Base-by-base conservation (phyloP, 2,113 vertebrate species). In the Aramus guarauna region DNA sequence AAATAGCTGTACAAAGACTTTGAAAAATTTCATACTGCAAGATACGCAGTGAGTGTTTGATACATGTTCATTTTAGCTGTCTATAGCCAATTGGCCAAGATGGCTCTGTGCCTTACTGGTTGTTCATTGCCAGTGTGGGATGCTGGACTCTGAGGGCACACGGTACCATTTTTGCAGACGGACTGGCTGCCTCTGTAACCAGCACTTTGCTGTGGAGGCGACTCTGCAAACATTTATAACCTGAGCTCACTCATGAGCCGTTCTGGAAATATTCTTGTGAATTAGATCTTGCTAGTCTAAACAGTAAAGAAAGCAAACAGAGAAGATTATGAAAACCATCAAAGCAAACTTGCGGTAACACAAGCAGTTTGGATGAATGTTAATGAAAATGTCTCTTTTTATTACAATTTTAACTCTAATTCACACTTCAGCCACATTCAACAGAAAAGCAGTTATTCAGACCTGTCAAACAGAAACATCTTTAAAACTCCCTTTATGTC, bases 401-500 rank as follows among this genome's bases (percentile, higher is more conserved):
- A 63, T 77, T 77, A 68, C 14, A 29, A 12, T 75, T 93, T 88
- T 77, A 85, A 67, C 50, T 90, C 58, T 81, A 84, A 52, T 91
- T 91, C 36, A 41, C 47, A 50, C 16, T 71, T 83, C 2, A 77
- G 53, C 77, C 62, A 86, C 30, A 56, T 88, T 94, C 48, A 88
- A 30, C 75, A 77, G 78, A 85, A 82, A 6, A 93, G 56, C 55
- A 90, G 63, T 76, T 95, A 67, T 27, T 47, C 41, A 94, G 19
- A 83, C 36, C 30, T 76, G 82, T 72, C 77, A 76, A 85, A 94
- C 21, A 94, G 59, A 96, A 95, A 85, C 52, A 69, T 32, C 30
- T 71, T 94, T 73, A 58, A 94, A 14, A 74, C 80, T 88, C 96
- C 29, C 75, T 92, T 95, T 71, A 83, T 84, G 87, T 56, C 67